A percentile compares a stretch with the other conserved stretches of the same genome.
phyloP scores from a whole-genome alignment of 2,888 invertebrate species.

The Osedax fenrisi region DNA sequence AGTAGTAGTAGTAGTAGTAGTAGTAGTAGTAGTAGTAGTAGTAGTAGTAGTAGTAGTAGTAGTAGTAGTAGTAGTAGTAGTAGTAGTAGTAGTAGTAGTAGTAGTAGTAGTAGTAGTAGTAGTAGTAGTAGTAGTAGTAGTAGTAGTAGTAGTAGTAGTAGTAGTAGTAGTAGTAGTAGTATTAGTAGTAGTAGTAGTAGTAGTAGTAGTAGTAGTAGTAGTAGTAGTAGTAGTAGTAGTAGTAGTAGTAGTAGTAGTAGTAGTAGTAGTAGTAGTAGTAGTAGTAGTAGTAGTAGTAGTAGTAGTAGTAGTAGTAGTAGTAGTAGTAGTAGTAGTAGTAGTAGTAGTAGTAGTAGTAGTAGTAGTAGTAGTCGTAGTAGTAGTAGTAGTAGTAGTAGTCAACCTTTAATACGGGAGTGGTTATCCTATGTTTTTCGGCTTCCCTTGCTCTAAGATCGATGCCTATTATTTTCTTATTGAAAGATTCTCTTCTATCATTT shows the following conservation, averaged over 20 bases:
- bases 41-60: conserved; percentile 22
- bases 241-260: conserved; percentile 29
- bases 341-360: conserved; percentile 30
- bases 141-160: not conserved
- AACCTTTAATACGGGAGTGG: conserved; percentile 48
- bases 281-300: conserved; percentile 24
- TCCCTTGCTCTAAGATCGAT: conserved; percentile 40
- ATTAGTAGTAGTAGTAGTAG: not conserved
- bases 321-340: conserved; percentile 31
- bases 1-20: conserved; percentile 25
- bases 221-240: conserved; percentile 28
- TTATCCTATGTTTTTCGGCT: conserved; percentile 40
- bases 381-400: not conserved
- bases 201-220: conserved; percentile 5
- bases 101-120: not conserved
- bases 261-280: conserved; percentile 29
- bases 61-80: conserved; percentile 8
- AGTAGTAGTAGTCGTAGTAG: not conserved
- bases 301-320: conserved; percentile 31
- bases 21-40: conserved; percentile 25
- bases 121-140: not conserved
- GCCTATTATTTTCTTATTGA: conserved; percentile 40
- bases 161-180: not conserved
- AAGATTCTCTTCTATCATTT: conserved; percentile 42
- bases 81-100: conserved; percentile 22